A percentile compares a stretch with the other conserved stretches of the same genome.
These are phyloP conservation scores for Noctuana brunneofusca DNA, from an alignment of 2,888 invertebrate species.

Conservation along the genomic window DNA sequence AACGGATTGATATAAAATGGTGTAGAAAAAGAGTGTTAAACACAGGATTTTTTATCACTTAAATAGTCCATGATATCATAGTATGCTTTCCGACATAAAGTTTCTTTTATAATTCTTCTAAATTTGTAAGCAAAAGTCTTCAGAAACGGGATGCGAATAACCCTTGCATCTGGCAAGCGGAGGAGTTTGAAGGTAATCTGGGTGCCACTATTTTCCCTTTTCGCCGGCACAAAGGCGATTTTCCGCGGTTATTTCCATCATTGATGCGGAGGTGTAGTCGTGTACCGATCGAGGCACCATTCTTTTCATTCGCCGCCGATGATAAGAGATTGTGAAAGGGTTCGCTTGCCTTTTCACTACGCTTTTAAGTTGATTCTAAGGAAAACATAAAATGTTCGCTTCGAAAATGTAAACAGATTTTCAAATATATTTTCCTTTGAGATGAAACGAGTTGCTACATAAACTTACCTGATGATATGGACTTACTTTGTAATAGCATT, in stretches of 20 bases:
- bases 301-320: constrained; percentile 26
- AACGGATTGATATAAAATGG: too few relatives aligned
- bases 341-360: background rate
- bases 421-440: background rate
- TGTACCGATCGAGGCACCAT: constrained; percentile 23
- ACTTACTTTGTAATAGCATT: too few relatives aligned
- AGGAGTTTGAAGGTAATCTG: constrained; percentile 72
- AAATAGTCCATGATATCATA: too few relatives aligned
- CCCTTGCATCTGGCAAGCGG: constrained; percentile 62
- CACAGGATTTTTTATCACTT: too few relatives aligned
- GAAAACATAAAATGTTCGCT: constrained; percentile 1
- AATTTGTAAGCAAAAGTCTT: constrained; percentile 41
- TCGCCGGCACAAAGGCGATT: constrained; percentile 70
- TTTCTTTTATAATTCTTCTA: too few relatives aligned
- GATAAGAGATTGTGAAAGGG: constrained; percentile 29
- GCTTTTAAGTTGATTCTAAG: constrained; percentile 2
- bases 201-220: constrained; percentile 63
- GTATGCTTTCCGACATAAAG: too few relatives aligned
- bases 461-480: constrained; percentile 1
- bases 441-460: background rate
- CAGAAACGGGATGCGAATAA: constrained; percentile 63
- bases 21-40: too few relatives aligned
- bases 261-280: constrained; percentile 41
- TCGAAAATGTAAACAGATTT: background rate
- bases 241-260: constrained; percentile 66